Percentiles rank a stretch among this genome's conserved stretches.
phyloP scores from a whole-genome alignment of 2,113 vertebrate genomes.

The Tachysurus vachellii region DNA sequence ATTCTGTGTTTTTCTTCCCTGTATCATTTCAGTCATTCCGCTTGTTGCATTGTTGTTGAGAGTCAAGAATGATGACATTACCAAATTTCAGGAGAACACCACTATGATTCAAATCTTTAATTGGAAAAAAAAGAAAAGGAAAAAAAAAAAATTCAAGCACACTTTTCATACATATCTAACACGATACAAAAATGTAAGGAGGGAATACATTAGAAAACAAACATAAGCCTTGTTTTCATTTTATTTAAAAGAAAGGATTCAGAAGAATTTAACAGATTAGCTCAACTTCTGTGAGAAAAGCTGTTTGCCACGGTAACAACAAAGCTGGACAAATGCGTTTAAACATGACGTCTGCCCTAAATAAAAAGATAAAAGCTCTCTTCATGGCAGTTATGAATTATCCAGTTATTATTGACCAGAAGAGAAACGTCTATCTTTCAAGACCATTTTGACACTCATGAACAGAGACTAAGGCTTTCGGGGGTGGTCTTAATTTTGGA shows the following conservation, averaged over 20 bases:
- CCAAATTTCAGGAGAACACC: neutral
- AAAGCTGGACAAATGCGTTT: neutral
- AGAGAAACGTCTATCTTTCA: conserved; percentile 7
- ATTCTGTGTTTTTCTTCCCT: neutral
- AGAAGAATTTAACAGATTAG: conserved; percentile 30
- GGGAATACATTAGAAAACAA: conserved; percentile 34
- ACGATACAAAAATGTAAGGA: conserved; percentile 40
- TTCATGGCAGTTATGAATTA: neutral
- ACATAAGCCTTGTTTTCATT: conserved; percentile 42
- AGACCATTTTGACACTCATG: conserved; percentile 23
- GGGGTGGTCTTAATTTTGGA: conserved; percentile 61
- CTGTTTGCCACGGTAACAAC: neutral
- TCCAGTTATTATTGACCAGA: conserved; percentile 18
- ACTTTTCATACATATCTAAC: conserved; percentile 44
- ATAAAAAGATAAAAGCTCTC: conserved; percentile 12
- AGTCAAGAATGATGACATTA: neutral
- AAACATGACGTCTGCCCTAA: neutral
- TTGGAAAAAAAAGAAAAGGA: conserved; percentile 47
- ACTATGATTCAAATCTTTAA: conserved; percentile 54
- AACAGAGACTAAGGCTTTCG: conserved; percentile 53
- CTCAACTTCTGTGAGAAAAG: conserved; percentile 20
- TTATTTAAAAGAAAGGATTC: conserved; percentile 42
- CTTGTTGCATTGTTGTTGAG: neutral
- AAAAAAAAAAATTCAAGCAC: neutral
- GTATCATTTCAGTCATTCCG: neutral